Base-by-base conservation (phyloP, 1,140 invertebrate genomes). In the Geopemphigus sp. region DNA sequence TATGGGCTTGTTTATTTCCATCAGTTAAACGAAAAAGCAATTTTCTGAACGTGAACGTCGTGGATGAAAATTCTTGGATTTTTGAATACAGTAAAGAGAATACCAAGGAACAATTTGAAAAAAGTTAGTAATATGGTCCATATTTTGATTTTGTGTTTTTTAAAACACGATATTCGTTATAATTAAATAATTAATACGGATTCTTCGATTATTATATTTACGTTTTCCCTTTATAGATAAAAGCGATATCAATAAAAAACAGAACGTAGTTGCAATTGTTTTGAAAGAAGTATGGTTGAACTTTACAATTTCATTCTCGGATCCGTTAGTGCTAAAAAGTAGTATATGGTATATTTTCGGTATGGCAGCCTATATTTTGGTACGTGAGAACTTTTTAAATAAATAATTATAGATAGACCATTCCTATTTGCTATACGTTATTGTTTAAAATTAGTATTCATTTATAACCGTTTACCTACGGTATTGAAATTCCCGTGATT, bases 281-380 rank as follows among this genome's bases (percentile, higher is more conserved):
- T 26, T 10, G 22, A 50, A 68, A 24, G 22, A 68, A 24, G 15
- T 50, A 17, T 47, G n/a, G 39, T 47, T 26, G 1, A 47, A 68
- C 11, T 68, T 68, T 47, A 68, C 47, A 68, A 17, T 8, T 68
- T 68, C 64, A 68, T 68, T 47, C n/a, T 68, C 64, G 0, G 50
- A 68, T 47, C 22, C 45, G 1, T 15, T 24, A 24, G 39, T 68
- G 22, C 17, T 68, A 17, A 68, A 68, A 50, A 50, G 24, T 15
- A 68, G 64, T 68, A 24, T 50, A 68, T 50, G 22, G 39, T 68
- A 50, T 24, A 50, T 68, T 22, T 0, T 68, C 11, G 39, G 39
- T 14, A 24, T 50, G n/a, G 64, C 3, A 50, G 29, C 39, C 6
- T 26, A 47, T 0, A 68, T 26, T 17, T 1, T 24, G 64, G 64